Evolutionary conservation across 1,140 invertebrate species (phyloP), one percentile per base, ranked within the genome.

Genomic region (Dysdera silvatica): DNA sequence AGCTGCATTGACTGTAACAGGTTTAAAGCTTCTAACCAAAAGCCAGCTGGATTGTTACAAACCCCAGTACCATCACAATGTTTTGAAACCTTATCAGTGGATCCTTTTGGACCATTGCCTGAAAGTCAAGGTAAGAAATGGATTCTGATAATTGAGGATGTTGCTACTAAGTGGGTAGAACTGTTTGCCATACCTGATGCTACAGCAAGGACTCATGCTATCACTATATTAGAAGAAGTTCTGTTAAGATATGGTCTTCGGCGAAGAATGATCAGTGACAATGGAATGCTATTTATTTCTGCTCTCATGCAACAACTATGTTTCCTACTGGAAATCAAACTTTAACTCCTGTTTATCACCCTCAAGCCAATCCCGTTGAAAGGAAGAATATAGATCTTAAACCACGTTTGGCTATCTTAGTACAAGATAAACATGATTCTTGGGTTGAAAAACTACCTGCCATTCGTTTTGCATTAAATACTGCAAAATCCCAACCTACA

Each of bases 201-300:
- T n/a, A 35, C n/a, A 28, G 33, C 61, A 18, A 32, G 48, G 40
- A 33, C 28, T 20, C 37, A 14, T 26, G 16, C 54, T 14, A 64
- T 10, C 8, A 57, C 23, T 8, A 24, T 62, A 20, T 23, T 64
- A 18, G n/a, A 64, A 49, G 61, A 40, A 49, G 26, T 61, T 16
- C 58, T 37, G n/a, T 10, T 58, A 31, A 26, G 26, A 14, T 58
- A 49, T 49, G 43, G 53, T 7, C 23, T 58, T 31, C 51, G 35
- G n/a, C 4, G 20, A 6, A 3, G 33, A 29, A 26, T 61, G 10
- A 43, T 43, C 6, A 8, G 41, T 8, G 41, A 43, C n/a, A 43
- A 43, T 5, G 41, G n/a, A 43, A 6, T n/a, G 4, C 41, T 18
- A n/a, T 43, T 43, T 18, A 43, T 43, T n/a, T 6, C 16, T 43